Conservation (phyloP, 2,888 invertebrate genomes). For the Pharmacophagus antenor region DNA sequence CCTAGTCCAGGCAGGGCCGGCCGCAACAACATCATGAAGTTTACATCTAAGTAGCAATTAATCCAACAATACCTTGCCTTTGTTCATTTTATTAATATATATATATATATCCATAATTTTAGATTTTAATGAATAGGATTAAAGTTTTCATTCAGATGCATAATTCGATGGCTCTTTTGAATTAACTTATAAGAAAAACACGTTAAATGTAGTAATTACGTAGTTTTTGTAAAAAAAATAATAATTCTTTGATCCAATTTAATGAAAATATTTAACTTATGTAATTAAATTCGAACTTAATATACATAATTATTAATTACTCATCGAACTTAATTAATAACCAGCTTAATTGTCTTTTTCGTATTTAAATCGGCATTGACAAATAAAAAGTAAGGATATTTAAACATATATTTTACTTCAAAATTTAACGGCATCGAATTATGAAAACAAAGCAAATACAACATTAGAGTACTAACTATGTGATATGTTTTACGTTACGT, state of each 20-base stretch:
- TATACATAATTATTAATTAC: no score
- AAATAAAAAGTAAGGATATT: neutral
- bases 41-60: conserved; percentile 62
- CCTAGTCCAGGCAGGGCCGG: conserved; percentile 80
- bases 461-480: conserved; percentile 32
- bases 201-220: no score
- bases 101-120: conserved; percentile 39
- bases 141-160: conserved; percentile 73
- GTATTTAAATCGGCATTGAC: no score
- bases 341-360: no score
- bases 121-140: conserved; percentile 55
- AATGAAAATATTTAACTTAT: no score
- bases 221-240: no score
- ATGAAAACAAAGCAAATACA: conserved; percentile 41
- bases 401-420: neutral
- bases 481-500: conserved; percentile 46
- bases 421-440: conserved; percentile 23
- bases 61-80: conserved; percentile 35
- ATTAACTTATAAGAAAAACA: no score
- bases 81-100: conserved; percentile 43
- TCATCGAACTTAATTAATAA: no score
- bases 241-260: no score
- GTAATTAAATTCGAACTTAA: no score
- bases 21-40: conserved; percentile 77
- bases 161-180: conserved; percentile 36